Base-by-base conservation (phyloP, 2,888 invertebrate species). In the Xestia xanthographa region DNA sequence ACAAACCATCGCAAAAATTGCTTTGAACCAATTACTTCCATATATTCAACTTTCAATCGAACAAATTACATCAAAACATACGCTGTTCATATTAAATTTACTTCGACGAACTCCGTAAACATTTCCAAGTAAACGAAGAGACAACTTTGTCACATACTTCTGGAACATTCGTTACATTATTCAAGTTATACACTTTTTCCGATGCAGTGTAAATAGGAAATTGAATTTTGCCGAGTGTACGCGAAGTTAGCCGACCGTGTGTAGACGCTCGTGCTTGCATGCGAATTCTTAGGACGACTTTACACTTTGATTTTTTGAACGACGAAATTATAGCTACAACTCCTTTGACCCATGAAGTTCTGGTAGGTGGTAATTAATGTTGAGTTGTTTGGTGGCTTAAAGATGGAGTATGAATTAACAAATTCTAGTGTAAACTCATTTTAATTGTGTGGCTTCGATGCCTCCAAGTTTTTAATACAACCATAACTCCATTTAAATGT, bases 81-180 rank as follows among this genome's bases (percentile, higher is more conserved):
- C 86, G 79, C 85, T 86, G 83, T 84, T 83, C 87, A 86, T 87
- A 88, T 89, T 86, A 76, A 84, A 82, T 81, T 78, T 72, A n/a
- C 66, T 66, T 17, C 22, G 9, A 45, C 62, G 56, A 70, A 66
- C 53, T 72, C 12, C 2, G 69, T 72, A 41, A 76, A 85, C 66
- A 77, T 72, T 63, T 53, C 34, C 56, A 43, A 71, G 72, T 65
- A 78, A 60, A 75, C 60, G 68, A 41, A 68, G 77, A 70, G 63
- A 66, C 72, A 79, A 83, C 73, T 87, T 80, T 74, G 69, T 76
- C 73, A 72, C 83, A 80, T 84, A 87, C 84, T 85, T 89, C 66
- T 67, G 82, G 84, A 89, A 89, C 86, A 88, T 90, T 92, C 86
- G 87, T 89, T 88, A 90, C 87, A 86, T 90, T 90, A 90, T 90